Conservation (phyloP, 2,797 vertebrate species). For the Alosa sapidissima region DNA sequence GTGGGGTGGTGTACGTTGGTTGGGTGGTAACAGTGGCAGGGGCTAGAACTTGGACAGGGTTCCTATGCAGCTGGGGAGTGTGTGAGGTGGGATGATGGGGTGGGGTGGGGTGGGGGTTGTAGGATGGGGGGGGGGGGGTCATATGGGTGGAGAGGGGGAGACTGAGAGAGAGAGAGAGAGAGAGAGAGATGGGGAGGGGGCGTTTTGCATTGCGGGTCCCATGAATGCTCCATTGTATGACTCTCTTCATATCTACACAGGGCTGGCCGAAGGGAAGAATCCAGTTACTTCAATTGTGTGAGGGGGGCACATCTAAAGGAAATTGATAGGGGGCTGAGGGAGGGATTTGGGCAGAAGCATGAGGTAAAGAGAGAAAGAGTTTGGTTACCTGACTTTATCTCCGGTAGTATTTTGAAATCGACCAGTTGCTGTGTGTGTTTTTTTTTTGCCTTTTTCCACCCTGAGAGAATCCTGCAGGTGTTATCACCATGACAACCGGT, state of each 20-base stretch:
- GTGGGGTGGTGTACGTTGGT: slow-evolving; percentile 54
- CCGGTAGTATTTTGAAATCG: slow-evolving; percentile 45
- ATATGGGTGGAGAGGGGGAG: slow-evolving; percentile 38
- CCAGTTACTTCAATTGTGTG: slow-evolving; percentile 76
- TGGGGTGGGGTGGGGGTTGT: slow-evolving; percentile 34
- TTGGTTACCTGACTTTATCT: slow-evolving; percentile 56
- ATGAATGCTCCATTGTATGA: slow-evolving; percentile 75
- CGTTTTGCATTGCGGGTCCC: slow-evolving; percentile 71
- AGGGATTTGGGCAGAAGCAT: slow-evolving; percentile 35
- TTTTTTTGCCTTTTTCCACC: slow-evolving; percentile 14
- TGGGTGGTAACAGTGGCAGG: slow-evolving; percentile 60
- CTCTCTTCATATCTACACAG: slow-evolving; percentile 66
- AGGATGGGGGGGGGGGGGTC: slow-evolving; percentile 6
- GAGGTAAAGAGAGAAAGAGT: slow-evolving; percentile 42
- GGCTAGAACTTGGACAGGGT: slow-evolving; percentile 77
- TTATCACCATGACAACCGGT: slow-evolving; percentile 17
- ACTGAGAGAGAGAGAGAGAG: slow-evolving; percentile 42
- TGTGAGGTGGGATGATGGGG: not conserved
- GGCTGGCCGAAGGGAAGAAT: slow-evolving; percentile 68
- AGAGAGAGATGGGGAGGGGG: slow-evolving; percentile 57
- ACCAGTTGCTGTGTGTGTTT: not conserved
- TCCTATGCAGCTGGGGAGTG: slow-evolving; percentile 81
- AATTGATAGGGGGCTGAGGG: slow-evolving; percentile 66
- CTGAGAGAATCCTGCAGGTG: slow-evolving; percentile 24
- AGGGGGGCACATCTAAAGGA: slow-evolving; percentile 72